A percentile compares a stretch with the other conserved stretches of the same genome.
Conservation (phyloP, 2,113 vertebrate species). For the Poeciliopsis prolifica region DNA sequence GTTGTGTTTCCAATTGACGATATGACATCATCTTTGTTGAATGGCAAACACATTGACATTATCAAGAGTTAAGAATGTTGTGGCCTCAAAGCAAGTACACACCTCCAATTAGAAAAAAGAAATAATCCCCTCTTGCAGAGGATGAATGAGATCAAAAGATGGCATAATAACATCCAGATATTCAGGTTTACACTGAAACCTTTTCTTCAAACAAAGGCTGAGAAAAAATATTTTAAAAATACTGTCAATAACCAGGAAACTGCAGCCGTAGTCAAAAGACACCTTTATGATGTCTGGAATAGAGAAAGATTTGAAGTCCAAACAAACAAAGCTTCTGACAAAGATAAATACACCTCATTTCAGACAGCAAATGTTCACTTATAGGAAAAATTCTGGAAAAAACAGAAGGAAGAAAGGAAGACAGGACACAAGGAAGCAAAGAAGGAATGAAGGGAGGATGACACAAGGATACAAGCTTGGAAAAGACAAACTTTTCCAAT, state of each 20-base stretch:
- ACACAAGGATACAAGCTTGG: background rate
- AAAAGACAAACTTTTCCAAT: too few species aligned
- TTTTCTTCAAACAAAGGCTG: slow-evolving; percentile 1
- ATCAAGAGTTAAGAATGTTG: slow-evolving; percentile 44
- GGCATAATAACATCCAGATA: slow-evolving; percentile 51
- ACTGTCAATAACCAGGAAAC: slow-evolving; percentile 15
- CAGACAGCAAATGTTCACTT: background rate
- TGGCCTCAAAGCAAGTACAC: slow-evolving; percentile 20
- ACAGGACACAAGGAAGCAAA: background rate
- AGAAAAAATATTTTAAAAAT: slow-evolving; percentile 11
- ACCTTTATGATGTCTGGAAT: slow-evolving; percentile 39
- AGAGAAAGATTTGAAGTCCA: slow-evolving; percentile 48
- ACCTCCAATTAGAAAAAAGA: slow-evolving; percentile 42
- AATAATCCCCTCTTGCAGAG: slow-evolving; percentile 33
- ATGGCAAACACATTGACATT: slow-evolving; percentile 51
- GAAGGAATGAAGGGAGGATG: background rate
- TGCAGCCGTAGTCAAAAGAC: slow-evolving; percentile 23
- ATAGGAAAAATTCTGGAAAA: background rate
- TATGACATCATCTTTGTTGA: slow-evolving; percentile 36
- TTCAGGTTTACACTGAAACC: slow-evolving; percentile 43
- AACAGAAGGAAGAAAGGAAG: background rate
- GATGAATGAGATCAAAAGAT: slow-evolving; percentile 40
- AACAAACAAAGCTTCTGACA: slow-evolving; percentile 59
- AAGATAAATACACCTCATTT: background rate
- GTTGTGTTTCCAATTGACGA: slow-evolving; percentile 25